A percentile compares a stretch with the other conserved stretches of the same genome.
Conservation (phyloP, 1,140 invertebrate genomes). For the Drosophila pandora region DNA sequence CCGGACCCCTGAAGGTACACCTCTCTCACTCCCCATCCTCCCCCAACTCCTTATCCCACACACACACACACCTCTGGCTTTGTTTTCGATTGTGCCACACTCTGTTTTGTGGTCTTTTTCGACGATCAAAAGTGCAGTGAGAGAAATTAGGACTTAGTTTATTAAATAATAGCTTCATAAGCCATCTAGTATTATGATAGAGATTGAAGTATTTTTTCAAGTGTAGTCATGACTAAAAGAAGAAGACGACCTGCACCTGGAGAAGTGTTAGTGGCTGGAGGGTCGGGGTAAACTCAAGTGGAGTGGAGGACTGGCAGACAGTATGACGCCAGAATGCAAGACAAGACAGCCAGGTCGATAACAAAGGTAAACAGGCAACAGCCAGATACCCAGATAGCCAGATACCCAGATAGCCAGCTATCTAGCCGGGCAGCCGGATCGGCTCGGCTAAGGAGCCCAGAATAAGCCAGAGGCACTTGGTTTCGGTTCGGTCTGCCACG, state of each 20-base stretch:
- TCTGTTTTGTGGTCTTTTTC: conserved; percentile 76
- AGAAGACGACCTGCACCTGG: conserved; percentile 4
- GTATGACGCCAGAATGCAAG: conserved; percentile 77
- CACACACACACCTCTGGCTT: conserved; percentile 18
- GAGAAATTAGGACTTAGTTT: background rate
- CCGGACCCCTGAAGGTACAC: conserved; percentile 1
- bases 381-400: background rate
- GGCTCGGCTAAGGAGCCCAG: conserved; percentile 16
- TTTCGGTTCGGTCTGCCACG: conserved; percentile 21
- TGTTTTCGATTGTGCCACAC: conserved; percentile 65
- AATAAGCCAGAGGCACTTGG: conserved; percentile 38
- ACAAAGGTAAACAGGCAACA: conserved; percentile 73
- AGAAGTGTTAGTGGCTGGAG: background rate
- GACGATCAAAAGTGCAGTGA: conserved; percentile 43
- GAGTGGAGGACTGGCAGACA: conserved; percentile 71
- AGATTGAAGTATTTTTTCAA: background rate
- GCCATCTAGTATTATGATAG: too few relatives aligned
- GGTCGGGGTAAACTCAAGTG: conserved; percentile 33
- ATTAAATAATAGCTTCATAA: too few relatives aligned
- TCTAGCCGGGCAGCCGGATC: background rate
- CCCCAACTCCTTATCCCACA: background rate
- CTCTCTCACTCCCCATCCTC: conserved; percentile 9
- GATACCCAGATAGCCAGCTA: background rate
- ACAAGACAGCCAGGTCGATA: conserved; percentile 64
- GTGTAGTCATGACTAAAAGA: conserved; percentile 10